phyloP scores from a whole-genome alignment of 2,888 invertebrate genomes.

The Archips crataeganus region DNA sequence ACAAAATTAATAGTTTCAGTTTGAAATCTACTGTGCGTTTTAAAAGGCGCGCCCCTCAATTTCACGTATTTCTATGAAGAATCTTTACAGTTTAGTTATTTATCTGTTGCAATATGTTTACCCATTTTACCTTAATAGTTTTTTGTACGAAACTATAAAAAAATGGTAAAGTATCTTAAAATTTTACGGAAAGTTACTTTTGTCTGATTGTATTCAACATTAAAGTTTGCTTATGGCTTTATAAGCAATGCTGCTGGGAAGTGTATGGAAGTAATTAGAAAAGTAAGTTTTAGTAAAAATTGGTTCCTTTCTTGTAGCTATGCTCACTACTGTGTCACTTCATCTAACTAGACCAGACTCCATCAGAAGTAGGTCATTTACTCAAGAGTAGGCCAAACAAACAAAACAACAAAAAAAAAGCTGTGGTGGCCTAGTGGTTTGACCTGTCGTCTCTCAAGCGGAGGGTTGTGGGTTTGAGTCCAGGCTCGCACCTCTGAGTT shows the following conservation, averaged over 20 bases:
- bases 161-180: background rate
- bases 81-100: background rate
- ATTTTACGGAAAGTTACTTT: background rate
- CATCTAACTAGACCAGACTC: too few relatives aligned
- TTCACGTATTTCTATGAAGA: background rate
- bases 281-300: background rate
- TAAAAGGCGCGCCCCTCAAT: background rate
- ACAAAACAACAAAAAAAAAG: too few relatives aligned
- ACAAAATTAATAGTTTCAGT: constrained; percentile 28
- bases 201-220: background rate
- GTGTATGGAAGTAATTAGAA: background rate
- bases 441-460: too few relatives aligned
- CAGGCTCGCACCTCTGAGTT: too few relatives aligned
- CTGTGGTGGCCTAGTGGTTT: too few relatives aligned
- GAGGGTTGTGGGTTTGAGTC: too few relatives aligned
- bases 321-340: too few relatives aligned
- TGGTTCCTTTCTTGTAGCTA: too few relatives aligned
- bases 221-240: background rate
- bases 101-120: background rate
- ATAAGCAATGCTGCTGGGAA: background rate
- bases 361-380: too few relatives aligned
- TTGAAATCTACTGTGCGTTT: constrained; percentile 41
- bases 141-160: background rate
- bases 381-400: too few relatives aligned
- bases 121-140: background rate